Conservation (phyloP, 2,113 vertebrate species). For the Chloebia gouldiae region DNA sequence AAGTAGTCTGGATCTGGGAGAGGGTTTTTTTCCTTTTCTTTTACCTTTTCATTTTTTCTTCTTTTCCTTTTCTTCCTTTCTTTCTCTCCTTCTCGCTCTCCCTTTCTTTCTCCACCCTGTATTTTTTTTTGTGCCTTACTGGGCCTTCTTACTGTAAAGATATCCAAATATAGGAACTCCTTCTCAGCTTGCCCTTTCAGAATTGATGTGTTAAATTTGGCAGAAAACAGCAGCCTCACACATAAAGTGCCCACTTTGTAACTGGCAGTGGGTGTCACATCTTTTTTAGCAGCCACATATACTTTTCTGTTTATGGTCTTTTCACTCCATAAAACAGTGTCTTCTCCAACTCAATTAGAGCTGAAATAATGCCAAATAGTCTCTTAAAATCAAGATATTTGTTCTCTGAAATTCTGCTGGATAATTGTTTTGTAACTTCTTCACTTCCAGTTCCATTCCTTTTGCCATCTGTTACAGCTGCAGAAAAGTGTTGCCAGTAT, state of each 20-base stretch:
- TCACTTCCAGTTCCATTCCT: not conserved
- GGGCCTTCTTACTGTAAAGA: not conserved
- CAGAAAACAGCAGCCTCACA: slow-evolving; percentile 7
- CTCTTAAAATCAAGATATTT: slow-evolving; percentile 20
- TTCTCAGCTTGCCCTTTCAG: slow-evolving; percentile 14
- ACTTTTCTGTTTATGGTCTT: slow-evolving; percentile 12
- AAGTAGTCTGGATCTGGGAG: not conserved
- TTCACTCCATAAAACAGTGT: not conserved
- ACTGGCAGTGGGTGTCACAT: not conserved
- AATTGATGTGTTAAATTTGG: not conserved
- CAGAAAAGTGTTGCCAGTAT: not conserved
- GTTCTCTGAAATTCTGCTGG: not conserved
- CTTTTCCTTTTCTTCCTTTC: not conserved
- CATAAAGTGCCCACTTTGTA: slow-evolving; percentile 23
- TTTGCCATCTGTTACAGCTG: not conserved
- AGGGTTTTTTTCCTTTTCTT: not conserved
- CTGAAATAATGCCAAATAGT: slow-evolving; percentile 3
- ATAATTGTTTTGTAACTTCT: not conserved
- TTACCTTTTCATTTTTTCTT: not conserved
- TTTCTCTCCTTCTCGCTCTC: accelerated
- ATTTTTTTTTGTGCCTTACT: not conserved
- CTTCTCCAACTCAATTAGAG: not conserved
- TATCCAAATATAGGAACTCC: slow-evolving; percentile 21
- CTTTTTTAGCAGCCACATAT: not conserved
- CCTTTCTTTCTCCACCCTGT: not conserved